Evolutionary conservation across 2,113 vertebrate species (phyloP).

Genomic region (Natator depressus): DNA sequence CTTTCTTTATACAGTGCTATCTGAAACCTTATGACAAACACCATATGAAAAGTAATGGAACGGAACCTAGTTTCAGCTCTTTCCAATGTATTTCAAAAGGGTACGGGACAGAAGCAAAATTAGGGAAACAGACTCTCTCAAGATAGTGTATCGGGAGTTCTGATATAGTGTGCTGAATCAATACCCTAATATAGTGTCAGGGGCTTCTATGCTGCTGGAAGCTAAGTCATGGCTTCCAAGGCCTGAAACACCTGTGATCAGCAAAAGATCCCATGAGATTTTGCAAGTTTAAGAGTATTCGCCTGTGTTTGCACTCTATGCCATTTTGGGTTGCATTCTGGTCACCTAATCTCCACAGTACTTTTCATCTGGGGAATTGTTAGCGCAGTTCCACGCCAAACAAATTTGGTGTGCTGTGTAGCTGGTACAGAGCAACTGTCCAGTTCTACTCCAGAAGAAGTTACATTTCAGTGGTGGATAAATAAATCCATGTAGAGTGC

Average conservation of each 20-base stretch:
- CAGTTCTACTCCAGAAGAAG: not conserved
- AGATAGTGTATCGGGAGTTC: not conserved
- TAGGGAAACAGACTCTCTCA: not conserved
- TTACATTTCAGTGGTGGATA: not conserved
- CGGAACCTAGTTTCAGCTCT: not conserved
- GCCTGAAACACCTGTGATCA: not conserved
- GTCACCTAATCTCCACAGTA: not conserved
- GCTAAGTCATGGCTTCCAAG: not conserved
- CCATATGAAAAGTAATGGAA: not conserved
- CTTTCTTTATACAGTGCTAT: no score
- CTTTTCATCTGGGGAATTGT: not conserved
- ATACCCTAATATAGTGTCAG: not conserved
- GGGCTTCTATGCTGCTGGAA: not conserved
- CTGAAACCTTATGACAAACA: not conserved
- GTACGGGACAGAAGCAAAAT: not conserved
- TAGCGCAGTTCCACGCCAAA: not conserved
- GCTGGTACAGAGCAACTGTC: not conserved
- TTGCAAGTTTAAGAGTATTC: not conserved
- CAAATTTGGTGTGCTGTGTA: not conserved
- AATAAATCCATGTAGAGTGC: not conserved
- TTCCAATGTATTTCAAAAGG: not conserved
- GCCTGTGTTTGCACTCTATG: not conserved
- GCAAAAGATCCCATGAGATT: not conserved
- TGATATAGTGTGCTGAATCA: not conserved
- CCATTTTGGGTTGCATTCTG: not conserved